Percentiles rank a stretch among this genome's conserved stretches.
phyloP scores from a whole-genome alignment of 2,113 vertebrate genomes.

The Clinocottus analis region DNA sequence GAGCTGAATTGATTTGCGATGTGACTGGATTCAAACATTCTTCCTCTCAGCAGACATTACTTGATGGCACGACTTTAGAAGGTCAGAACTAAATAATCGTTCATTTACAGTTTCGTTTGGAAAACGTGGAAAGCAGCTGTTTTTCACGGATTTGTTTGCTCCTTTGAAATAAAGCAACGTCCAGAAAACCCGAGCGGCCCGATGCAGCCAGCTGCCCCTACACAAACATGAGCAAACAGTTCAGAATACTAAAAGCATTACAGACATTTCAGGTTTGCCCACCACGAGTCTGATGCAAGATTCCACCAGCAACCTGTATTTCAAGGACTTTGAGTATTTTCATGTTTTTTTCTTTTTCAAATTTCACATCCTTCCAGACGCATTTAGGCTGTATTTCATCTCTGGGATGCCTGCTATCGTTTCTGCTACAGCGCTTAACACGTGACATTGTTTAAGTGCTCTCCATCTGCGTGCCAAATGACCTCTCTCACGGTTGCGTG shows the following conservation, averaged over 20 bases:
- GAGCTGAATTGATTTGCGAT: constrained; percentile 50
- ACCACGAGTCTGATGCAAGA: not conserved
- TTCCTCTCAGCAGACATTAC: not conserved
- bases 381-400: constrained; percentile 2
- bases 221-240: not conserved
- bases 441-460: not conserved
- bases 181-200: not conserved
- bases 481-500: not conserved
- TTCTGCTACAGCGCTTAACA: not conserved
- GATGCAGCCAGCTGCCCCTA: constrained; percentile 7
- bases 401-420: not conserved
- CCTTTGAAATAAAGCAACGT: not conserved
- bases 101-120: constrained; percentile 13
- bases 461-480: not conserved
- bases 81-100: not conserved
- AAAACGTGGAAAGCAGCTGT: constrained; percentile 2
- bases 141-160: constrained; percentile 11
- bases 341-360: not conserved
- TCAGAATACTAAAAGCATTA: constrained; percentile 13
- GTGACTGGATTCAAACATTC: constrained; percentile 48
- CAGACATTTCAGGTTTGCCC: not conserved
- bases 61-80: constrained; percentile 21
- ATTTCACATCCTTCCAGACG: not conserved
- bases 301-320: not conserved
- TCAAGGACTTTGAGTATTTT: constrained; percentile 2